Percentiles rank a stretch among this genome's conserved stretches.
These are phyloP conservation scores for Dynastes maya DNA, from an alignment of 2,888 invertebrate genomes.

Conservation along the genomic window DNA sequence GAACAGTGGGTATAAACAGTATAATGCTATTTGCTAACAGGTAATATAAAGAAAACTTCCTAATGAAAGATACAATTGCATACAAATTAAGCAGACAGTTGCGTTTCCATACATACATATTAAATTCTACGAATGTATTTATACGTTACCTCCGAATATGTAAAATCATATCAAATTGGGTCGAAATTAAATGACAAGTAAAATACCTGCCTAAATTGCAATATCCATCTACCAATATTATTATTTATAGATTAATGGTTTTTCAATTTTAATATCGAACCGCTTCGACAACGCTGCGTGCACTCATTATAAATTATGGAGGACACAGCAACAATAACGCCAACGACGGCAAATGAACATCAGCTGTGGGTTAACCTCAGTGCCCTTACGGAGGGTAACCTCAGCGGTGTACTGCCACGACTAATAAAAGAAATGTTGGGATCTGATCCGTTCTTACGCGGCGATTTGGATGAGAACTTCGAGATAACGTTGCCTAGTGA, in stretches of 20 bases:
- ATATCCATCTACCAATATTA: not conserved
- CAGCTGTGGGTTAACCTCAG: slow-evolving; percentile 74
- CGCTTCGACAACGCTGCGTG: slow-evolving; percentile 20
- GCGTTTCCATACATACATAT: too few species aligned
- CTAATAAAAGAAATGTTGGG: slow-evolving; percentile 77
- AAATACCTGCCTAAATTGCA: not conserved
- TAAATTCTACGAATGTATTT: too few species aligned
- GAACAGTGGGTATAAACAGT: too few species aligned
- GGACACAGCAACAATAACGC: slow-evolving; percentile 12
- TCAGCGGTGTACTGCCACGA: slow-evolving; percentile 79
- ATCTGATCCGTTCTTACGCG: slow-evolving; percentile 64
- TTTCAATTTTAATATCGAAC: slow-evolving; percentile 26
- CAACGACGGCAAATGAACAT: slow-evolving; percentile 59
- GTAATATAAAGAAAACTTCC: too few species aligned
- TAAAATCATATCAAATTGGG: not conserved
- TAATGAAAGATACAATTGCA: too few species aligned
- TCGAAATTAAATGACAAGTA: not conserved
- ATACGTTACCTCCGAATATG: not conserved
- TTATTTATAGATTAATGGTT: slow-evolving; percentile 44
- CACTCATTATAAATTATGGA: slow-evolving; percentile 43
- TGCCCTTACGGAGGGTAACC: slow-evolving; percentile 74
- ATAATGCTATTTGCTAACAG: too few species aligned
- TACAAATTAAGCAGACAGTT: too few species aligned
- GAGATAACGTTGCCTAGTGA: slow-evolving; percentile 80
- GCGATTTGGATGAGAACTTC: slow-evolving; percentile 57